Percentiles rank a stretch among this genome's conserved stretches.
Evolutionary conservation across 1,140 invertebrate genomes (phyloP).

Genomic region (Magallana gigas): DNA sequence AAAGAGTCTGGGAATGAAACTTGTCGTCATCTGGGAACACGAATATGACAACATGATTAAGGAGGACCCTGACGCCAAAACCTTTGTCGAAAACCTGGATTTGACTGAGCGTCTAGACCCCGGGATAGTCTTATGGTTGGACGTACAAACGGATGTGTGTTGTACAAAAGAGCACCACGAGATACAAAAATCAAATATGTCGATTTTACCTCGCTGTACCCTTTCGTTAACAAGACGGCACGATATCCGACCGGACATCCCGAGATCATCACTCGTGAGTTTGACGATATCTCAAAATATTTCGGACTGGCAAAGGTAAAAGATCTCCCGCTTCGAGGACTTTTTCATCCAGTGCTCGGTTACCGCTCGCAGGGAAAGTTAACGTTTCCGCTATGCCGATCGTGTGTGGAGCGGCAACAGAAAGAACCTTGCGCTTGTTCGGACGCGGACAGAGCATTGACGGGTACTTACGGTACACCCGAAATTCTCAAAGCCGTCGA

Average conservation of each 20-base stretch:
- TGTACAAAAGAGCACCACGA: not conserved
- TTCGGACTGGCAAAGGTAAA: conserved; percentile 47
- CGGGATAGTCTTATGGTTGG: conserved; percentile 33
- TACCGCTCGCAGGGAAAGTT: conserved; percentile 46
- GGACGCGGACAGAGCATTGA: conserved; percentile 66
- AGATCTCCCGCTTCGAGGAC: conserved; percentile 20
- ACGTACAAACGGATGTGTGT: conserved; percentile 11
- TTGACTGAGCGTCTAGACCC: conserved; percentile 2
- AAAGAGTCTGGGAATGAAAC: conserved; percentile 26
- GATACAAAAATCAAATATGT: conserved; percentile 44
- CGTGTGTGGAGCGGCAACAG: conserved; percentile 48
- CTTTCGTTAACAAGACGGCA: conserved; percentile 42
- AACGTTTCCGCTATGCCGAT: conserved; percentile 50
- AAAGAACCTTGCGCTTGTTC: conserved; percentile 42
- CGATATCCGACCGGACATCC: conserved; percentile 50
- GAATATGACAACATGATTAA: conserved; percentile 56
- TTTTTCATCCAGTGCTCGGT: conserved; percentile 51
- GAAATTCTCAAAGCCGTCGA: conserved; percentile 76
- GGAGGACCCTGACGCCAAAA: conserved; percentile 31
- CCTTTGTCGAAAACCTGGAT: conserved; percentile 15
- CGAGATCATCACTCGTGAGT: conserved; percentile 44
- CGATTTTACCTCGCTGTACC: conserved; percentile 39
- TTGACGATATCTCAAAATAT: conserved; percentile 23
- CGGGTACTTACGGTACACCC: conserved; percentile 76
- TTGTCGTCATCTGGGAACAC: conserved; percentile 60